These are phyloP conservation scores for Zoanthus gigantus DNA, from an alignment of 92 coral and sea anemone species.

Conservation along the genomic window DNA sequence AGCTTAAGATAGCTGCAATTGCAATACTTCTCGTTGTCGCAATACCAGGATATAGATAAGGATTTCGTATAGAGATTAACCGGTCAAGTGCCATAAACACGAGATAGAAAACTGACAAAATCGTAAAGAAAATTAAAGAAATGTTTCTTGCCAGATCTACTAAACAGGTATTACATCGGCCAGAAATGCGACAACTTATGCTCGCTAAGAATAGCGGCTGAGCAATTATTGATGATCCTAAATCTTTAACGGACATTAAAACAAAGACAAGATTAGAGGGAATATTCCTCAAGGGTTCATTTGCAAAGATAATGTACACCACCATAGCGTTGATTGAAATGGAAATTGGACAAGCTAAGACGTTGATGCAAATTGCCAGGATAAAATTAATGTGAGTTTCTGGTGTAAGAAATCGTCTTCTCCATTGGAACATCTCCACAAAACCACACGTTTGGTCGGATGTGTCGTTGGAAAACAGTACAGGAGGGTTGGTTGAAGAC, in stretches of 20 bases:
- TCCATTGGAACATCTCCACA: constrained; percentile 9
- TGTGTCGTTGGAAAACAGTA: background rate
- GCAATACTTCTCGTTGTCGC: background rate
- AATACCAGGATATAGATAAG: background rate
- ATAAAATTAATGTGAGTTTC: background rate
- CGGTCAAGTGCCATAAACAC: constrained; percentile 13
- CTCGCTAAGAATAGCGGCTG: constrained; percentile 30
- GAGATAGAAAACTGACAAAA: background rate
- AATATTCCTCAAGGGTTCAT: background rate
- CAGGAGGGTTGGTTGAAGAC: background rate
- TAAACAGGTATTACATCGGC: background rate
- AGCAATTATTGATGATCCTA: background rate
- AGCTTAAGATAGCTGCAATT: background rate
- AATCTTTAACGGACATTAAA: constrained; percentile 26
- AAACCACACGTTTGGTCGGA: background rate
- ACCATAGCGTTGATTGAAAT: background rate
- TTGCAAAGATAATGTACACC: background rate
- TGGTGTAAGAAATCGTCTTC: constrained; percentile 5
- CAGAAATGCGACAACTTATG: constrained; percentile 9
- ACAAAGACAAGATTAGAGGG: constrained; percentile 19
- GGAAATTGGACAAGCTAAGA: background rate
- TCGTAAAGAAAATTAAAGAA: background rate
- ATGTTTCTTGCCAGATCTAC: constrained; percentile 6
- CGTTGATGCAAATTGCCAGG: background rate
- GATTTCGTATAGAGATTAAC: background rate